Evolutionary conservation across 1,140 invertebrate genomes (phyloP), one percentile per base, ranked within the genome.

Genomic region (Apis dorsata): DNA sequence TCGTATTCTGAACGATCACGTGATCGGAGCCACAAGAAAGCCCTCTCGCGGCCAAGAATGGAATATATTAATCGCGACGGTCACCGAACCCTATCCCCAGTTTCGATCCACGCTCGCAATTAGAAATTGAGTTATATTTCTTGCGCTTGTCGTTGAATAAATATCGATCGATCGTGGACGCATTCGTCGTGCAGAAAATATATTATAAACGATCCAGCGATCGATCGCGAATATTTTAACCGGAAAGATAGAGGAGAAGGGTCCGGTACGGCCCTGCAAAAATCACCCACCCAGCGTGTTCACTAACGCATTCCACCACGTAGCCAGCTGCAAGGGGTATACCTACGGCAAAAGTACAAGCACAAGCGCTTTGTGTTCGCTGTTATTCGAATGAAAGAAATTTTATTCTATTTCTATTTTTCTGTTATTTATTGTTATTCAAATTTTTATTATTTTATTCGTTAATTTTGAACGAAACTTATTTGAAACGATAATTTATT

Each of bases 301-400:
- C 21, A 51, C 63, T 57, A 74, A 76, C 76, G 81, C 88, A 91
- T 90, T 90, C 90, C 89, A 76, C 89, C 90, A 89, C 89, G 89
- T 89, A 88, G 73, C 17, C 75, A 24, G 83, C 73, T 86, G 78
- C 81, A 59, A 86, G 85, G 85, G 69, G 60, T 44, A 24, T 79
- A 78, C 68, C 68, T 62, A 68, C 51, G n/a, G 81, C 81, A 66
- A 84, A 81, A 79, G 71, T 84, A 86, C 70, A 70, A 74, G 66
- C 72, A 81, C 49, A 63, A 69, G 63, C 63, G 69, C 60, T 15
- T 13, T 63, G 24, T 24, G 8, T 13, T 13, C n/a, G 62, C 15
- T 8, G 15, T 17, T 57, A 57, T 57, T 57, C 55, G 55, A 57
- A 28, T 3, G 13, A 28, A 15, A 1, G 24, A 63, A 57, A 57